These are phyloP conservation scores for Pogonocherus hispidulus DNA, from an alignment of 2,888 invertebrate species.

Conservation along the genomic window DNA sequence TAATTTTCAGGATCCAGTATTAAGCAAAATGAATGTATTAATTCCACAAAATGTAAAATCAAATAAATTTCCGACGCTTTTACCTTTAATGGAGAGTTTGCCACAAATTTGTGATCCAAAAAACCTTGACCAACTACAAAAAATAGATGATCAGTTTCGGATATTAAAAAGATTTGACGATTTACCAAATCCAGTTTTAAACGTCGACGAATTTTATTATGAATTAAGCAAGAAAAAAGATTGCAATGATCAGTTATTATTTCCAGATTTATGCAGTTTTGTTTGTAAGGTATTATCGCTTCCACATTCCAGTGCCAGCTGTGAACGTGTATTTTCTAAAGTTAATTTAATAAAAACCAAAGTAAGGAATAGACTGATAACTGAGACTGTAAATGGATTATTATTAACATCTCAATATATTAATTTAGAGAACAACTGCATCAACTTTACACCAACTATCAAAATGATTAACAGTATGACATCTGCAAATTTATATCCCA, in stretches of 20 bases:
- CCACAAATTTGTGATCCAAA: slow-evolving; percentile 4
- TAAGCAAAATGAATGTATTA: not conserved
- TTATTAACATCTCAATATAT: not conserved
- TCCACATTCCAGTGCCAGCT: slow-evolving; percentile 27
- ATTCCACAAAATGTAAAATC: not conserved
- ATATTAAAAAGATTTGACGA: too few relatives aligned
- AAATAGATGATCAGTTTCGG: slow-evolving; percentile 9
- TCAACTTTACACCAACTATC: too few relatives aligned
- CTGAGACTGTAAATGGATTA: not conserved
- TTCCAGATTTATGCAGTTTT: not conserved
- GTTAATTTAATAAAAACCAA: slow-evolving; percentile 7
- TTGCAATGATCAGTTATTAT: not conserved
- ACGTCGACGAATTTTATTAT: too few relatives aligned
- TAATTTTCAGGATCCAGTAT: slow-evolving; percentile 6
- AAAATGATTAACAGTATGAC: too few relatives aligned
- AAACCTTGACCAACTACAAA: not conserved
- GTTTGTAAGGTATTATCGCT: slow-evolving; percentile 9
- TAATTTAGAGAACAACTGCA: too few relatives aligned
- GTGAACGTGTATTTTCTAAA: slow-evolving; percentile 14
- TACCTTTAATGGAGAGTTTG: not conserved
- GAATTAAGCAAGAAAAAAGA: not conserved
- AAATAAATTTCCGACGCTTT: not conserved
- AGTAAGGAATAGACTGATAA: not conserved
- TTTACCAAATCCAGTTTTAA: too few relatives aligned
- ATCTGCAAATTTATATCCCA: too few relatives aligned